Percentiles rank a stretch among this genome's conserved stretches.
These are phyloP conservation scores for Catharus fuscescens DNA, from an alignment of 2,113 vertebrate species.

Conservation along the genomic window DNA sequence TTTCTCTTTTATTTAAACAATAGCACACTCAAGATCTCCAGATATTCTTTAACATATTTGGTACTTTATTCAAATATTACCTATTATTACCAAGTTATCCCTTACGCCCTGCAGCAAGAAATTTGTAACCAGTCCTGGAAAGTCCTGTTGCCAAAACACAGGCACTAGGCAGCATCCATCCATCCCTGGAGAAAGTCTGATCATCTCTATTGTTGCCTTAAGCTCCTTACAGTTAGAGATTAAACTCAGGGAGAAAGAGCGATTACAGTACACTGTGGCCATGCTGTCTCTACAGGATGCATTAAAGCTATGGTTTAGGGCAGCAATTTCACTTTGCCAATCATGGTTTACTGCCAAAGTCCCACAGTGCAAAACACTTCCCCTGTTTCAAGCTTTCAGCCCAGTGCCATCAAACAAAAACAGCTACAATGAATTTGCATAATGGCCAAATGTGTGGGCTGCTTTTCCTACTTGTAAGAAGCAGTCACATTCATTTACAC, in stretches of 20 bases:
- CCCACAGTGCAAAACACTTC: not conserved
- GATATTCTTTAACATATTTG: not conserved
- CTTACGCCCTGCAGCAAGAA: not conserved
- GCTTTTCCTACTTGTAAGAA: not conserved
- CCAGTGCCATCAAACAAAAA: not conserved
- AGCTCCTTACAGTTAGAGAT: not conserved
- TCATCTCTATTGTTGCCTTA: not conserved
- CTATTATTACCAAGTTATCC: not conserved
- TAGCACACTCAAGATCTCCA: not conserved
- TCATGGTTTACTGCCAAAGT: not conserved
- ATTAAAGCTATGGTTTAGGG: not conserved
- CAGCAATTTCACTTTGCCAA: not conserved
- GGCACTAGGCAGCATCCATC: not conserved
- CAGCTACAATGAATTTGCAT: not conserved
- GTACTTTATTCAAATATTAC: not conserved
- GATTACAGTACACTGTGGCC: not conserved
- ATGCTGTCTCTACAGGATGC: not conserved
- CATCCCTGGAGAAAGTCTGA: not conserved
- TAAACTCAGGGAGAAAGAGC: not conserved
- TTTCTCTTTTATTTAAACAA: not conserved
- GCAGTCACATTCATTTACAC: not conserved
- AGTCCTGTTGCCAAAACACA: not conserved
- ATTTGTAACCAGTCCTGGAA: not conserved
- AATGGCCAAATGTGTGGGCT: not conserved
- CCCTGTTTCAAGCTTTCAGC: not conserved